Conservation (phyloP, 2,113 vertebrate genomes). For the Aramus guarauna region DNA sequence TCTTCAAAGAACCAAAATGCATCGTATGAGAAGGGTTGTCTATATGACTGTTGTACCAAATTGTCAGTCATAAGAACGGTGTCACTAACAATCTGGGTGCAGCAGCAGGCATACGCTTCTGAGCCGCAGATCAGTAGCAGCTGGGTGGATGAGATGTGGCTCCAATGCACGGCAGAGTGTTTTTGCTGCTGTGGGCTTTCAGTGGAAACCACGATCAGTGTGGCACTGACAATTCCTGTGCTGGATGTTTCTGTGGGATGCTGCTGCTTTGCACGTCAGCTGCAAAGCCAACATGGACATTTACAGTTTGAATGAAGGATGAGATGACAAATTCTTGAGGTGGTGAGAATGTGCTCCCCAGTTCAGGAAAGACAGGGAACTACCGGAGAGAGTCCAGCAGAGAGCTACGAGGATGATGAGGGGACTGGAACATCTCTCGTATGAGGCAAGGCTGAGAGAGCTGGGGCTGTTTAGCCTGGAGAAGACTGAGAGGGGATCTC, state of each 20-base stretch:
- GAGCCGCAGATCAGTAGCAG: background rate
- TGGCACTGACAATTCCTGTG: background rate
- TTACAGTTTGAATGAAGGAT: background rate
- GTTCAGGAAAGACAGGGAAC: too few species aligned
- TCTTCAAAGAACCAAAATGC: background rate
- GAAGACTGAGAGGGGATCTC: too few species aligned
- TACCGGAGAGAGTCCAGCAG: too few species aligned
- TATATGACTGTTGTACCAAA: background rate
- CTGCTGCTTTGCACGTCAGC: background rate
- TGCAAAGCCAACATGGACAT: rapidly evolving
- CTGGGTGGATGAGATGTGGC: background rate
- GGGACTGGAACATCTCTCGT: too few species aligned
- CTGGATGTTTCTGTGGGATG: background rate
- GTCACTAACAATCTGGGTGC: background rate
- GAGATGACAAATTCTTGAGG: background rate
- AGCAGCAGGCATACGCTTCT: background rate
- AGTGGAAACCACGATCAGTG: background rate
- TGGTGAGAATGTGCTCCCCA: background rate
- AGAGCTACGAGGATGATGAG: too few species aligned
- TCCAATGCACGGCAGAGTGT: background rate
- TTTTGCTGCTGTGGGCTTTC: background rate
- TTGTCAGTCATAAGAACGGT: background rate
- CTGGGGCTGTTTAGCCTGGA: too few species aligned
- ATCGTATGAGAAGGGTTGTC: background rate
- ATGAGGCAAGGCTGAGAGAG: too few species aligned